phyloP scores from a whole-genome alignment of 2,888 invertebrate species.

The Melanophora roralis region DNA sequence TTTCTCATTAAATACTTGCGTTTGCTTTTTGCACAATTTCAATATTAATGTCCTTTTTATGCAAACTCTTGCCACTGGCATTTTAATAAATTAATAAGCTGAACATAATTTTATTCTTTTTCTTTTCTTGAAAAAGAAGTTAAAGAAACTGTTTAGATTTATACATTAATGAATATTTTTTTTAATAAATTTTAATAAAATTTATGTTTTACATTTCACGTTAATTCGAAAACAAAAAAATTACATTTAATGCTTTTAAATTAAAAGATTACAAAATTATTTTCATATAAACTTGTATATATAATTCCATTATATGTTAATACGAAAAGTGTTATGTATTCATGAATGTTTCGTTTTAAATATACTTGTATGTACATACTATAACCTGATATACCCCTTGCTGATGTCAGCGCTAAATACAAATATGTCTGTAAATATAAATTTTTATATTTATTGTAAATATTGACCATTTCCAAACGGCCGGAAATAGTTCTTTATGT shows the following conservation, averaged over 20 bases:
- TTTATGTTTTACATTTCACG: too few species aligned
- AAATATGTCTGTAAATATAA: neutral
- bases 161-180: too few species aligned
- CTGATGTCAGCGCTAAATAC: too few species aligned
- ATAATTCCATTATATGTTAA: too few species aligned
- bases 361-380: neutral
- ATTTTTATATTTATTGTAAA: neutral
- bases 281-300: too few species aligned
- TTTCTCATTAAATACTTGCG: neutral
- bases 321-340: neutral
- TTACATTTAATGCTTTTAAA: too few species aligned
- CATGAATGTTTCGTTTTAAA: neutral
- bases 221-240: too few species aligned
- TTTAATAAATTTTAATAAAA: too few species aligned
- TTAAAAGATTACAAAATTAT: too few species aligned
- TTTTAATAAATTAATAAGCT: constrained; percentile 42
- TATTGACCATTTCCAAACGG: constrained; percentile 21
- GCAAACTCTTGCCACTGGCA: constrained; percentile 32
- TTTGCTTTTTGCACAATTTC: neutral
- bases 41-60: constrained; percentile 16
- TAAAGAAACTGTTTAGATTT: too few species aligned
- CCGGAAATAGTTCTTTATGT: constrained; percentile 7
- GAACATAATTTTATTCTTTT: too few species aligned
- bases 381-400: neutral
- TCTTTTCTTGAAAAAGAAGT: too few species aligned